Evolutionary conservation across 1,140 invertebrate species (phyloP).

Genomic region (Olivierus martensii): DNA sequence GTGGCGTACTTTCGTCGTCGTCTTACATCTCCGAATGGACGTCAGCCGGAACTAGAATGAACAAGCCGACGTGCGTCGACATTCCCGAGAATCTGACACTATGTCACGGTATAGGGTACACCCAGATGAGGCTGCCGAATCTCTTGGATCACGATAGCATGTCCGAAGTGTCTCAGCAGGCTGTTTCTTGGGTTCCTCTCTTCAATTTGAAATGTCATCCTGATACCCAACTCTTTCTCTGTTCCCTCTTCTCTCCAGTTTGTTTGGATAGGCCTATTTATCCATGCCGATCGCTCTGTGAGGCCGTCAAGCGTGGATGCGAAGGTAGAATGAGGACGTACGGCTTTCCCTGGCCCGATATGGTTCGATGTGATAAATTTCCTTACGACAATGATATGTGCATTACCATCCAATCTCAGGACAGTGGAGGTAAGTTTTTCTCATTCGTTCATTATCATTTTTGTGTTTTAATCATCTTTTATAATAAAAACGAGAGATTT

Average conservation of each 20-base stretch:
- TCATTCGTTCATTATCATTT: no score
- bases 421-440: no score
- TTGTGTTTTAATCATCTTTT: no score
- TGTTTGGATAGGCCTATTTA: slow-evolving; percentile 47
- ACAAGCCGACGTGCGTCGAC: slow-evolving; percentile 37
- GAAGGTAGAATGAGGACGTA: slow-evolving; percentile 45
- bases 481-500: no score
- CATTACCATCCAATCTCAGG: slow-evolving; percentile 33
- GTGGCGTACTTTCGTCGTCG: no score
- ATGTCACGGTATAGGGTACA: slow-evolving; percentile 50
- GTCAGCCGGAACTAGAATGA: no score
- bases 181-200: slow-evolving; percentile 46
- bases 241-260: slow-evolving; percentile 54
- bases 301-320: slow-evolving; percentile 44
- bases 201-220: slow-evolving; percentile 48
- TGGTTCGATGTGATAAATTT: slow-evolving; percentile 50
- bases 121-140: slow-evolving; percentile 52
- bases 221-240: slow-evolving; percentile 52
- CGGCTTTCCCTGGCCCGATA: slow-evolving; percentile 54
- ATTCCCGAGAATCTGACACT: slow-evolving; percentile 50
- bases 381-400: slow-evolving; percentile 53
- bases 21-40: no score
- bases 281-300: slow-evolving; percentile 49
- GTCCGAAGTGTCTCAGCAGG: slow-evolving; percentile 44
- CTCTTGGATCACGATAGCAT: slow-evolving; percentile 52